Evolutionary conservation across 2,113 vertebrate species (phyloP).

Genomic region (Psilopogon haemacephalus): DNA sequence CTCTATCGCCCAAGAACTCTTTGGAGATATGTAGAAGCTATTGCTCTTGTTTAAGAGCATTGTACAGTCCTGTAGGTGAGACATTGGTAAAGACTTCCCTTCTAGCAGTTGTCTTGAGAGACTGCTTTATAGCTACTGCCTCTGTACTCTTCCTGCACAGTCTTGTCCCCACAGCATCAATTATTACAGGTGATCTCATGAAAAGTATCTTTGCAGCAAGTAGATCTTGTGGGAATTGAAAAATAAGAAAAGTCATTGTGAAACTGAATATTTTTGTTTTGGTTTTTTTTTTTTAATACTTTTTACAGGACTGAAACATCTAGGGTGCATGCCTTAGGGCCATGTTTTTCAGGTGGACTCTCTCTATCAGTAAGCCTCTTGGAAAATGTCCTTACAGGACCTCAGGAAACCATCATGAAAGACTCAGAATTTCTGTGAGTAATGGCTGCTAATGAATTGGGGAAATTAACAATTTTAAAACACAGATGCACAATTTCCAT

Average conservation of each 20-base stretch:
- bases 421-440: neutral
- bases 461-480: neutral
- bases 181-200: neutral
- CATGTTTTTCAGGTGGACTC: neutral
- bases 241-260: neutral
- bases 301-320: neutral
- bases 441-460: neutral
- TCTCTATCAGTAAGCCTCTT: neutral
- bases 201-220: neutral
- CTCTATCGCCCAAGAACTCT: neutral
- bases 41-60: neutral
- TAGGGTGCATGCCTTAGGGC: neutral
- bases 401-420: neutral
- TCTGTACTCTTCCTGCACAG: neutral
- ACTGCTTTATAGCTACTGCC: neutral
- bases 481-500: neutral
- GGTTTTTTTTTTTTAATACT: too few relatives aligned
- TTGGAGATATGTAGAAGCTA: neutral
- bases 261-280: neutral
- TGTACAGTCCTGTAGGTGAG: neutral
- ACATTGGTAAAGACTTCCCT: neutral
- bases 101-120: neutral
- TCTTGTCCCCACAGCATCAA: neutral
- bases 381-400: neutral
- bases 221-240: neutral